These are phyloP conservation scores for Danio choprae DNA, from an alignment of 2,797 vertebrate genomes.

Conservation along the genomic window DNA sequence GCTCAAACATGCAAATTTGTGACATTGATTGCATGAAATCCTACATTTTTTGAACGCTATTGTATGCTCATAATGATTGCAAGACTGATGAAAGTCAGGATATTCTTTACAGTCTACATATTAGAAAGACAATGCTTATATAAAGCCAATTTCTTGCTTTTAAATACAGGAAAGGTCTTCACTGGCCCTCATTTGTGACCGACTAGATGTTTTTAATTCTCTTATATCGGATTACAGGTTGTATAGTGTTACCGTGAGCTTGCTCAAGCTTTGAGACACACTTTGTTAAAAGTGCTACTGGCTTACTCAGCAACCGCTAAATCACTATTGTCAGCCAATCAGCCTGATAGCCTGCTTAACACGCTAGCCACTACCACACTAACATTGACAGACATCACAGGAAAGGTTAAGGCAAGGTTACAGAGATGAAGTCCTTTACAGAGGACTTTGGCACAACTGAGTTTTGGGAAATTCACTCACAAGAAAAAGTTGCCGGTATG, in stretches of 20 bases:
- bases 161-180: not conserved
- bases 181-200: slow-evolving; percentile 24
- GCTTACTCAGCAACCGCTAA: slow-evolving; percentile 45
- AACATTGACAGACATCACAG: slow-evolving; percentile 33
- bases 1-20: not conserved
- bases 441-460: not conserved
- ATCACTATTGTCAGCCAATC: slow-evolving; percentile 47
- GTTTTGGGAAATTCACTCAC: not conserved
- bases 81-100: not conserved
- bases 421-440: slow-evolving; percentile 4
- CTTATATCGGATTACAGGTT: slow-evolving; percentile 45
- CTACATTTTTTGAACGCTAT: not conserved
- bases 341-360: slow-evolving; percentile 43
- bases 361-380: slow-evolving; percentile 30
- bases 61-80: not conserved
- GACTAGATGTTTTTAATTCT: slow-evolving; percentile 34
- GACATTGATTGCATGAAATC: not conserved
- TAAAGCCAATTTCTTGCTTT: not conserved
- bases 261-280: slow-evolving; percentile 42
- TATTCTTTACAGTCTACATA: not conserved
- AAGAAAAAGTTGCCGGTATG: not conserved
- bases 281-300: slow-evolving; percentile 36
- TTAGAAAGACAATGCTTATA: not conserved
- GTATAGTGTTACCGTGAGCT: slow-evolving; percentile 55
- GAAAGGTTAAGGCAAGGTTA: slow-evolving; percentile 49